Percentiles rank a stretch among this genome's conserved stretches.
Evolutionary conservation across 2,797 vertebrate species (phyloP).

Genomic region (Cynopterus sphinx): DNA sequence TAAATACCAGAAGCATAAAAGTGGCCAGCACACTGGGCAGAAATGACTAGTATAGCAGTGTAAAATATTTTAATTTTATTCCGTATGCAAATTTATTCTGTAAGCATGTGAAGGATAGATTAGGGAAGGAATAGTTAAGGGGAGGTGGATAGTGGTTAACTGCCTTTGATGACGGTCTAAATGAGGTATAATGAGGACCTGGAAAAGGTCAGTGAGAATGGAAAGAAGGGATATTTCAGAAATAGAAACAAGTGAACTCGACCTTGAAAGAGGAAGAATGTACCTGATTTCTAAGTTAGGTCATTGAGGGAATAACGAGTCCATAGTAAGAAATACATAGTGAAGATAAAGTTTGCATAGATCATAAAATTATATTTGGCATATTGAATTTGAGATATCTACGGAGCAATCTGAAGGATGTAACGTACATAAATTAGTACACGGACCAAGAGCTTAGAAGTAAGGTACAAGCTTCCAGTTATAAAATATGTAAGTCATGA

Average conservation of each 20-base stretch:
- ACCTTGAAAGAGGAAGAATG: neutral
- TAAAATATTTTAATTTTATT: neutral
- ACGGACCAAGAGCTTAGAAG: neutral
- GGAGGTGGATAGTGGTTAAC: neutral
- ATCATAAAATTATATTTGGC: neutral
- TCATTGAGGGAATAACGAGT: neutral
- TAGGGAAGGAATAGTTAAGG: neutral
- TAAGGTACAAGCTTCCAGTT: neutral
- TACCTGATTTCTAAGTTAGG: neutral
- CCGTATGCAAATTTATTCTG: neutral
- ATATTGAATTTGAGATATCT: neutral
- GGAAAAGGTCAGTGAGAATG: neutral
- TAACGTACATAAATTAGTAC: neutral
- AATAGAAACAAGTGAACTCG: neutral
- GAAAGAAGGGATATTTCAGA: neutral
- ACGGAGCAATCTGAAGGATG: neutral
- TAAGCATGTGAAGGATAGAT: neutral
- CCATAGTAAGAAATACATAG: neutral
- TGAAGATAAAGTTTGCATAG: neutral
- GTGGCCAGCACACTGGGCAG: neutral
- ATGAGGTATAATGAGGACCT: neutral
- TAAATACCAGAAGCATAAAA: neutral
- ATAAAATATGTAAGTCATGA: neutral
- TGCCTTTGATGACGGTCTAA: neutral
- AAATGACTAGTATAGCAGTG: neutral